A percentile compares a stretch with the other conserved stretches of the same genome.
phyloP scores from a whole-genome alignment of 2,797 vertebrate species.

The Podarcis lilfordi region DNA sequence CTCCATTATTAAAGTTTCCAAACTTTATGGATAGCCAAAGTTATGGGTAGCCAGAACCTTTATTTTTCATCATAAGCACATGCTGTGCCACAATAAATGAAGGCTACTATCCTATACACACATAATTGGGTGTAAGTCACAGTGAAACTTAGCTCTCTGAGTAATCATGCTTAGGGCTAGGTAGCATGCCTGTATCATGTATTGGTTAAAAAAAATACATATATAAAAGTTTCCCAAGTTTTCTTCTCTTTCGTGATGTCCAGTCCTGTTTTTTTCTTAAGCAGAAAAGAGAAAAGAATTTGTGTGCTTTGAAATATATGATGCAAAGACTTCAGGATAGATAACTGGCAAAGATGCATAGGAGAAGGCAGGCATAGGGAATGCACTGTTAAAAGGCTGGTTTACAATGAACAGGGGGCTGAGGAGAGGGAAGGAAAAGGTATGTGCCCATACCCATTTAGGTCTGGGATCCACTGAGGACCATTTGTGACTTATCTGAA shows the following conservation, averaged over 20 bases:
- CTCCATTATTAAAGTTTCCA: slow-evolving; percentile 55
- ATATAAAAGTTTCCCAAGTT: not conserved
- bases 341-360: not conserved
- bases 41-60: slow-evolving; percentile 63
- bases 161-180: not conserved
- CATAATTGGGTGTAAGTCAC: not conserved
- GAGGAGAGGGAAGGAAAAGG: not conserved
- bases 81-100: slow-evolving; percentile 66
- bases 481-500: not conserved
- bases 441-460: not conserved
- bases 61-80: slow-evolving; percentile 63
- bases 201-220: not conserved
- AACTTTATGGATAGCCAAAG: slow-evolving; percentile 64
- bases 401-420: not conserved
- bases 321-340: not conserved
- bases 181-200: not conserved
- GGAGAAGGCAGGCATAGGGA: not conserved
- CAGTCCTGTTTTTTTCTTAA: not conserved
- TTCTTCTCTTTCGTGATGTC: not conserved
- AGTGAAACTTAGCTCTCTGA: not conserved
- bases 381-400: not conserved
- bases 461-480: not conserved
- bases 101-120: not conserved
- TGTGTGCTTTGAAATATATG: not conserved
- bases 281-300: not conserved